A percentile compares a stretch with the other conserved stretches of the same genome.
Conservation (phyloP, 2,888 invertebrate species). For the Blastobasis adustella region DNA sequence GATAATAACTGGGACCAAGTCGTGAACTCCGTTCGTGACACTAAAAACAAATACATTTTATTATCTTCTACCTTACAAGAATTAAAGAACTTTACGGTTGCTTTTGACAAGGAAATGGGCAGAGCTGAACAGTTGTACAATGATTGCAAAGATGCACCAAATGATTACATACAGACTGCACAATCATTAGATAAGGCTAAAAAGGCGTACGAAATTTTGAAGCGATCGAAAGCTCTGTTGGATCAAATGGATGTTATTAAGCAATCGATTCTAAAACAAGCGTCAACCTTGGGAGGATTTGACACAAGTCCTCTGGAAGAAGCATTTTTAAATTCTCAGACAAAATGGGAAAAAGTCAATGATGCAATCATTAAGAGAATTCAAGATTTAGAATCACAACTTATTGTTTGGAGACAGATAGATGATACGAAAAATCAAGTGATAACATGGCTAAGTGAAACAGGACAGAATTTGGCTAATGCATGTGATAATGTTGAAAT, state of each 20-base stretch:
- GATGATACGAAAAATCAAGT: slow-evolving; percentile 90
- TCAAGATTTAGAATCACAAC: slow-evolving; percentile 89
- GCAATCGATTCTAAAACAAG: slow-evolving; percentile 80
- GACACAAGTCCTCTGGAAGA: slow-evolving; percentile 75
- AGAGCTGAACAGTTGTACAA: slow-evolving; percentile 80
- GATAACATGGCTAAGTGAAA: slow-evolving; percentile 88
- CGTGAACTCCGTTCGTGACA: slow-evolving; percentile 82
- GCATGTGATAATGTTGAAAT: slow-evolving; percentile 88
- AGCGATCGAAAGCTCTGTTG: slow-evolving; percentile 82
- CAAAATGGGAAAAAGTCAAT: slow-evolving; percentile 81
- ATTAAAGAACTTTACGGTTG: slow-evolving; percentile 82
- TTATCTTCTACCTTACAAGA: slow-evolving; percentile 84
- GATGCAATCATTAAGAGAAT: slow-evolving; percentile 82
- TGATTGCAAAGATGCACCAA: slow-evolving; percentile 79
- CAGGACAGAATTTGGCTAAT: slow-evolving; percentile 83
- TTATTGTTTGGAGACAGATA: slow-evolving; percentile 94
- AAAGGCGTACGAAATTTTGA: slow-evolving; percentile 82
- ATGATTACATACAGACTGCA: slow-evolving; percentile 82
- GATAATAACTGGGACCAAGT: slow-evolving; percentile 89
- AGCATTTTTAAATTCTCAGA: slow-evolving; percentile 77
- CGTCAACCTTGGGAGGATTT: slow-evolving; percentile 80
- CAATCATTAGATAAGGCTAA: slow-evolving; percentile 83
- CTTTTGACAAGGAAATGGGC: slow-evolving; percentile 80
- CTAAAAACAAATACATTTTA: slow-evolving; percentile 82
- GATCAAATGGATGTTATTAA: slow-evolving; percentile 87